Evolutionary conservation across 2,797 vertebrate genomes (phyloP).

Genomic region (Cyclopterus lumpus): DNA sequence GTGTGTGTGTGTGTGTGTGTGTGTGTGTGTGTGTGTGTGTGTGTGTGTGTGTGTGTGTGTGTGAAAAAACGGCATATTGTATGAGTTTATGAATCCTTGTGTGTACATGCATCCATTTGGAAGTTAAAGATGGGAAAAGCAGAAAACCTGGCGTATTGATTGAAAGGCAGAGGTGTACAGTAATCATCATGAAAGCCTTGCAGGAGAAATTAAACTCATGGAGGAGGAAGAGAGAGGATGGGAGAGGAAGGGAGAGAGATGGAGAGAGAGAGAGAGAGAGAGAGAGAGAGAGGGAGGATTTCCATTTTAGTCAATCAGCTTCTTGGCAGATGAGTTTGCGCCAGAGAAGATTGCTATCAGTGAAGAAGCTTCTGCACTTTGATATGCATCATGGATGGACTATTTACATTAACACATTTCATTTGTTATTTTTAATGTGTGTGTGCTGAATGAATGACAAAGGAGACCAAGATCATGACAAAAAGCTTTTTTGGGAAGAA

Average conservation of each 20-base stretch:
- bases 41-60: background rate
- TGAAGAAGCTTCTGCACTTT: slow-evolving; percentile 31
- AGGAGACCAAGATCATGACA: background rate
- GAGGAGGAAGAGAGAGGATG: slow-evolving; percentile 24
- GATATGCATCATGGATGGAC: slow-evolving; percentile 5
- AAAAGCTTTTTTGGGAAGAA: background rate
- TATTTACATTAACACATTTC: slow-evolving; percentile 10
- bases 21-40: background rate
- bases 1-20: background rate
- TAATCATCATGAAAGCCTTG: slow-evolving; percentile 74
- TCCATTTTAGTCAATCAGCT: slow-evolving; percentile 63
- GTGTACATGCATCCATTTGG: slow-evolving; percentile 33
- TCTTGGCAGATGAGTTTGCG: slow-evolving; percentile 60
- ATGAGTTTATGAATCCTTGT: slow-evolving; percentile 4
- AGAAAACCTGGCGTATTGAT: slow-evolving; percentile 57
- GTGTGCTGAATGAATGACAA: background rate
- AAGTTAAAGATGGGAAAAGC: slow-evolving; percentile 49
- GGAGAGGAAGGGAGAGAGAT: slow-evolving; percentile 20
- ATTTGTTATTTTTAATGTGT: background rate
- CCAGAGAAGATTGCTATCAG: slow-evolving; percentile 55
- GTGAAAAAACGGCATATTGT: background rate
- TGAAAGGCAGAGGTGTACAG: slow-evolving; percentile 64
- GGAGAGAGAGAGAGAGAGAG: slow-evolving; percentile 25
- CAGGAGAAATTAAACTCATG: slow-evolving; percentile 64
- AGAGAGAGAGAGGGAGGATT: slow-evolving; percentile 41